Conservation (phyloP, 2,797 vertebrate species). For the Poeciliopsis presidionis region DNA sequence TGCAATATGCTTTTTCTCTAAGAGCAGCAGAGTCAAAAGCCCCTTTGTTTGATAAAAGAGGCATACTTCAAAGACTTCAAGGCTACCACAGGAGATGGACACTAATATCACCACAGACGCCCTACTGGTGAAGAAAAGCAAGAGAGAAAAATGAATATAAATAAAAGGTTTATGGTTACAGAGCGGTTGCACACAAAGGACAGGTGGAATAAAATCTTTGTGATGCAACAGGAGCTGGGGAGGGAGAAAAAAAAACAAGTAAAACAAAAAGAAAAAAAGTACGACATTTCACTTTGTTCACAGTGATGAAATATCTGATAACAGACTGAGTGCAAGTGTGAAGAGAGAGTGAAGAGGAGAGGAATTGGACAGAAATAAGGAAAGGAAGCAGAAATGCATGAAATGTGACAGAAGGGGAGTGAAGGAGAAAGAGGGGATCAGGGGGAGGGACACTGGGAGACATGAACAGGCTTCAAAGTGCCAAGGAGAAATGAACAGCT, state of each 20-base stretch:
- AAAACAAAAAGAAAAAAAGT: conserved; percentile 37
- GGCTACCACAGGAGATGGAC: conserved; percentile 22
- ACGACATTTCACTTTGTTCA: conserved; percentile 69
- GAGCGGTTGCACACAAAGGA: conserved; percentile 61
- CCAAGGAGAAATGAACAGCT: conserved; percentile 76
- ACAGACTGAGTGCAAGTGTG: conserved; percentile 44
- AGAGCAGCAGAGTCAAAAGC: conserved; percentile 8
- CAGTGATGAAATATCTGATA: conserved; percentile 71
- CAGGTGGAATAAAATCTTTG: conserved; percentile 40
- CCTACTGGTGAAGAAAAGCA: conserved; percentile 24
- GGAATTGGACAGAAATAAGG: conserved; percentile 48
- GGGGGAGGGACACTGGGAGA: conserved; percentile 69
- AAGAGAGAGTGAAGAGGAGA: conserved; percentile 35
- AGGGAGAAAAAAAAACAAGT: conserved; percentile 24
- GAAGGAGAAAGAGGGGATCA: conserved; percentile 60
- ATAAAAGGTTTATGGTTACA: conserved; percentile 57
- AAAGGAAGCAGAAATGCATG: conserved; percentile 56
- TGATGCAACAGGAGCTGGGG: conserved; percentile 69
- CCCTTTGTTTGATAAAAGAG: conserved; percentile 32
- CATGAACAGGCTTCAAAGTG: conserved; percentile 76
- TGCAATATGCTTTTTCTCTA: conserved; percentile 13
- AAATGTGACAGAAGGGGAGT: conserved; percentile 66
- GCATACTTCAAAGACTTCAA: conserved; percentile 30
- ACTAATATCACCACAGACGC: conserved; percentile 19
- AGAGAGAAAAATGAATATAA: conserved; percentile 29